A percentile compares a stretch with the other conserved stretches of the same genome.
Evolutionary conservation across 2,797 vertebrate species (phyloP).

Genomic region (Peromyscus aztecus): DNA sequence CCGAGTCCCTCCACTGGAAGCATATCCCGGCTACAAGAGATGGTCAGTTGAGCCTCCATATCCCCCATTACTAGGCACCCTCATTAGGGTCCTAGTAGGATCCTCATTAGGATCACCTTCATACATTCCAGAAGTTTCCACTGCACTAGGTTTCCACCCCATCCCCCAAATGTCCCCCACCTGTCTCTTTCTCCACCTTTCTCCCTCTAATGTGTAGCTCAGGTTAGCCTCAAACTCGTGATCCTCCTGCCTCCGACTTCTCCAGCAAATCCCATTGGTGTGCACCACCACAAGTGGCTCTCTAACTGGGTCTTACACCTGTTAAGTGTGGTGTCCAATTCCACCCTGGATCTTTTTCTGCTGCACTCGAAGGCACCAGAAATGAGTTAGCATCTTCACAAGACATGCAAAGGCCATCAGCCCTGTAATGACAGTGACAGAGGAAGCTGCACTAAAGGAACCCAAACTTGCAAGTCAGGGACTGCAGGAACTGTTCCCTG

Average conservation of each 20-base stretch:
- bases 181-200: background rate
- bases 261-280: background rate
- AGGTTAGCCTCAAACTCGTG: background rate
- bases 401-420: background rate
- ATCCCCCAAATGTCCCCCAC: background rate
- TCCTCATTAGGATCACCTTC: background rate
- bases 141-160: background rate
- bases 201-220: background rate
- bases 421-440: background rate
- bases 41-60: background rate
- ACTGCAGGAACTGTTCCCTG: background rate
- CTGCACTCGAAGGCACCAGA: background rate
- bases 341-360: background rate
- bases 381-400: background rate
- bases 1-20: background rate
- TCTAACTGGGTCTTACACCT: background rate
- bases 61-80: background rate
- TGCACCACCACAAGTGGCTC: background rate
- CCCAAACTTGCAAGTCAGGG: background rate
- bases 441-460: background rate
- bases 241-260: background rate
- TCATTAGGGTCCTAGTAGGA: background rate
- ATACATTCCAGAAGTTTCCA: background rate
- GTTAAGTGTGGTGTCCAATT: background rate
- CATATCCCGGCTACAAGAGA: background rate